Evolutionary conservation across 2,113 vertebrate genomes (phyloP).

Genomic region (Mirounga angustirostris): DNA sequence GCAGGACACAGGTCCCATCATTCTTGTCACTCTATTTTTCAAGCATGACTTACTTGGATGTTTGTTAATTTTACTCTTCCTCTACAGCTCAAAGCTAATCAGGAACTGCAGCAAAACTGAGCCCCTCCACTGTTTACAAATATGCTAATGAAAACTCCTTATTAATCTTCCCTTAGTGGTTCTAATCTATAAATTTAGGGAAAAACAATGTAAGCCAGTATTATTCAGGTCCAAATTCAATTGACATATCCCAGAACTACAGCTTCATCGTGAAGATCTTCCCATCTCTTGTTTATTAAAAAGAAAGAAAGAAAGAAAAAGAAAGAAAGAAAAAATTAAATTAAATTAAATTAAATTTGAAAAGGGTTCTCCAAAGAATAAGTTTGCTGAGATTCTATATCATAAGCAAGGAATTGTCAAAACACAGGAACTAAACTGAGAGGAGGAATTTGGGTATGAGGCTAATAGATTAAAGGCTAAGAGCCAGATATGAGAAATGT

Average conservation of each 20-base stretch:
- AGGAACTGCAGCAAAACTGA: neutral
- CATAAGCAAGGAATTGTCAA: neutral
- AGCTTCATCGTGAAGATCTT: neutral
- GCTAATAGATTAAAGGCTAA: neutral
- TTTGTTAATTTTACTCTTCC: neutral
- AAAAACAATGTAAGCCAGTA: neutral
- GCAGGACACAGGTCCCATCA: neutral
- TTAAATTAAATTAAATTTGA: neutral
- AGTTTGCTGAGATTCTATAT: neutral
- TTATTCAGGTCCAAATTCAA: neutral
- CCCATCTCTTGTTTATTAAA: neutral
- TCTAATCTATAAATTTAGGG: neutral
- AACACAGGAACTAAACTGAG: neutral
- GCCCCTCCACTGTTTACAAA: neutral
- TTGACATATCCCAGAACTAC: neutral
- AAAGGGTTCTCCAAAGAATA: neutral
- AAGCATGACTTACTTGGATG: neutral
- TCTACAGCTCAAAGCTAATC: neutral
- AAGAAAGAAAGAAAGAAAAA: neutral
- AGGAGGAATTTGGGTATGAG: neutral
- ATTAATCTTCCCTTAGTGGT: neutral
- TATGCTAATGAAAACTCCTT: neutral
- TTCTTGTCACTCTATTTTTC: neutral
- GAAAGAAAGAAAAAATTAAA: neutral
- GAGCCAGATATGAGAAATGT: neutral